These are phyloP conservation scores for Drosophila quadrilineata DNA, from an alignment of 1,140 invertebrate genomes.

Conservation along the genomic window DNA sequence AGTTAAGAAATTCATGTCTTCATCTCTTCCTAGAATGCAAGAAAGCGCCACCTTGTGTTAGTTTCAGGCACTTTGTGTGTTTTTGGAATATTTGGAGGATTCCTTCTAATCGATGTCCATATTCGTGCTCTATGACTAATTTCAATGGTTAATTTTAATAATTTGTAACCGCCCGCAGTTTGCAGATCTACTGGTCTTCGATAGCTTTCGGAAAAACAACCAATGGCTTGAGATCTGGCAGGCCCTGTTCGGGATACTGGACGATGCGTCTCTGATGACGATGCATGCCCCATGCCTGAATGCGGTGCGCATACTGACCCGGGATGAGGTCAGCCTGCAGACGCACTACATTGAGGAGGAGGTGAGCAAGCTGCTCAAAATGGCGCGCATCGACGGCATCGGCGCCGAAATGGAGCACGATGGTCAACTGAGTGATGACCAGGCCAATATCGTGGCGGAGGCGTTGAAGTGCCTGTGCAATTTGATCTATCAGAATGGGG, in stretches of 20 bases:
- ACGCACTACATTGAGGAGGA: slow-evolving; percentile 86
- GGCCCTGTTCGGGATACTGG: slow-evolving; percentile 82
- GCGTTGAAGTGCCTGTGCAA: slow-evolving; percentile 95
- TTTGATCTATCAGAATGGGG: slow-evolving; percentile 90
- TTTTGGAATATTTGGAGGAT: too few species aligned
- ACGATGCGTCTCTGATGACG: slow-evolving; percentile 70
- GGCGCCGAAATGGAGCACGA: slow-evolving; percentile 5
- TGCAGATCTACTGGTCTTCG: slow-evolving; percentile 82
- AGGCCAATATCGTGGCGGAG: slow-evolving; percentile 83
- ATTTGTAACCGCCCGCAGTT: slow-evolving; percentile 71
- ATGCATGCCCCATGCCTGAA: slow-evolving; percentile 82
- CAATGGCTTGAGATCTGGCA: slow-evolving; percentile 83
- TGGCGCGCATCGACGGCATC: slow-evolving; percentile 81
- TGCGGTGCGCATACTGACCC: slow-evolving; percentile 85
- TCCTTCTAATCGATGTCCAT: too few species aligned
- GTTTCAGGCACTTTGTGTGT: too few species aligned
- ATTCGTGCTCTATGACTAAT: slow-evolving; percentile 10
- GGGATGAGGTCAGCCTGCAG: slow-evolving; percentile 89
- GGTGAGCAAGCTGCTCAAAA: slow-evolving; percentile 85
- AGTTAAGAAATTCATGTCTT: too few species aligned
- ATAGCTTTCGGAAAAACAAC: slow-evolving; percentile 82
- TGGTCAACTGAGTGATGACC: slow-evolving; percentile 19
- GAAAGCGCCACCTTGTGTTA: too few species aligned
- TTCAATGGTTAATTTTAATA: not conserved
- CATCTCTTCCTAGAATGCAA: too few species aligned